Conservation (phyloP, 2,113 vertebrate species). For the Stomatorhinus ivindoensis region DNA sequence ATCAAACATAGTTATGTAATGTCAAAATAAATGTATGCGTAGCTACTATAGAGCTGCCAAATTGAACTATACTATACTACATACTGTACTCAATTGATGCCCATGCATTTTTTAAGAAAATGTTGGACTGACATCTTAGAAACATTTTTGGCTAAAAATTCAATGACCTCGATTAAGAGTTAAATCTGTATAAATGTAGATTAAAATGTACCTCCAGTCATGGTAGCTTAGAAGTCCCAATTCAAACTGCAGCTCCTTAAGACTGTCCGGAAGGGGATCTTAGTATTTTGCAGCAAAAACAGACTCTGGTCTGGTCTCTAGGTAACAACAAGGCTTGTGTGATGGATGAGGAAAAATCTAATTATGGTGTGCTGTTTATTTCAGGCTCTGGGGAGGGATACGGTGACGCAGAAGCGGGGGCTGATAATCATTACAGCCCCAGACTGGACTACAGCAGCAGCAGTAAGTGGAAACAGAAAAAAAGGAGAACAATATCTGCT, state of each 20-base stretch:
- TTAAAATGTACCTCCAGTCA: not conserved
- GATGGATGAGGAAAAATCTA: not conserved
- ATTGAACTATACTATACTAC: not conserved
- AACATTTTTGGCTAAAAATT: not conserved
- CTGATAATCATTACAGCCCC: constrained; percentile 47
- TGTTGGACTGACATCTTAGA: not conserved
- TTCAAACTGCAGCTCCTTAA: not conserved
- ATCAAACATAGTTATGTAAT: not conserved
- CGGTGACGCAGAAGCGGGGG: constrained; percentile 62
- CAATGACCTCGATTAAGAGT: not conserved
- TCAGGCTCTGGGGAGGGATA: constrained; percentile 65
- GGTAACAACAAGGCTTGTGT: not conserved
- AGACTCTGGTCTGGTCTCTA: not conserved
- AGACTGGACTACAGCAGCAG: constrained; percentile 71
- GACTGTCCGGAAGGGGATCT: not conserved
- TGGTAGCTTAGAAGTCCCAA: not conserved
- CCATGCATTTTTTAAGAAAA: not conserved
- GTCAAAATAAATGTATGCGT: not conserved
- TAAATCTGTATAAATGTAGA: not conserved
- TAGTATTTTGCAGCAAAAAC: not conserved
- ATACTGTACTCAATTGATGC: not conserved
- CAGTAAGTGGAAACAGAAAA: constrained; percentile 50
- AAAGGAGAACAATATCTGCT: not conserved
- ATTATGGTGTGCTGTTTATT: constrained; percentile 24
- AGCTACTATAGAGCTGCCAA: not conserved